Percentiles rank a stretch among this genome's conserved stretches.
Conservation (phyloP, 2,888 invertebrate species). For the Macrophya annulata region DNA sequence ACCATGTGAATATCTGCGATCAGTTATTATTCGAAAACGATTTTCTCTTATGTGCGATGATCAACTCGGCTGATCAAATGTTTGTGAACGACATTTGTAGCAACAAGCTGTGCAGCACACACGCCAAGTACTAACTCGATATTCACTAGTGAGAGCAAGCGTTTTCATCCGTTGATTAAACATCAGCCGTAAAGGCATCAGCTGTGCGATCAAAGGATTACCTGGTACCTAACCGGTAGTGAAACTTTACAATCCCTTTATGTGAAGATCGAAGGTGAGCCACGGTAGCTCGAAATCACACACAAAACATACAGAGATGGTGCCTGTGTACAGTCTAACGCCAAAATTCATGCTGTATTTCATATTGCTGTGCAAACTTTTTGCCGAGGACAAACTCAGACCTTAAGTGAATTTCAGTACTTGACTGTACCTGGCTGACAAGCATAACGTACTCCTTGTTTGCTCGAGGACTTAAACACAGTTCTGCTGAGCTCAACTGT, state of each 20-base stretch:
- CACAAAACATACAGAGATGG: constrained; percentile 8
- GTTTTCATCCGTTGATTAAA: constrained; percentile 54
- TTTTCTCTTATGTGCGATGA: background rate
- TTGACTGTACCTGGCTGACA: constrained; percentile 16
- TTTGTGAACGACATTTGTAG: constrained; percentile 31
- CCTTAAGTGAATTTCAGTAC: background rate
- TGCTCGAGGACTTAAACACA: constrained; percentile 18
- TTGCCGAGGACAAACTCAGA: background rate
- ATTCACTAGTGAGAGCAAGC: constrained; percentile 33
- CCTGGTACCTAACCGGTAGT: constrained; percentile 21
- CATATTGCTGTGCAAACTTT: background rate
- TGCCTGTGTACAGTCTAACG: background rate
- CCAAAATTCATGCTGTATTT: background rate
- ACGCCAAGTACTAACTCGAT: constrained; percentile 11
- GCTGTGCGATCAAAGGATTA: constrained; percentile 56
- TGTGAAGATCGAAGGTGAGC: constrained; percentile 34
- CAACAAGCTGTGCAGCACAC: constrained; percentile 20
- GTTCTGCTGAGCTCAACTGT: background rate
- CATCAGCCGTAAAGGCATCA: constrained; percentile 35
- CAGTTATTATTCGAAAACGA: background rate
- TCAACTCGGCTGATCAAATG: background rate
- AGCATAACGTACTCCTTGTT: constrained; percentile 1
- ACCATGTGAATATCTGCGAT: background rate
- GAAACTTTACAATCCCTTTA: constrained; percentile 42
- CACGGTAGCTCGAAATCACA: background rate